These are phyloP conservation scores for Nannobrachium achirus DNA, from an alignment of 2,113 vertebrate genomes.

Conservation along the genomic window DNA sequence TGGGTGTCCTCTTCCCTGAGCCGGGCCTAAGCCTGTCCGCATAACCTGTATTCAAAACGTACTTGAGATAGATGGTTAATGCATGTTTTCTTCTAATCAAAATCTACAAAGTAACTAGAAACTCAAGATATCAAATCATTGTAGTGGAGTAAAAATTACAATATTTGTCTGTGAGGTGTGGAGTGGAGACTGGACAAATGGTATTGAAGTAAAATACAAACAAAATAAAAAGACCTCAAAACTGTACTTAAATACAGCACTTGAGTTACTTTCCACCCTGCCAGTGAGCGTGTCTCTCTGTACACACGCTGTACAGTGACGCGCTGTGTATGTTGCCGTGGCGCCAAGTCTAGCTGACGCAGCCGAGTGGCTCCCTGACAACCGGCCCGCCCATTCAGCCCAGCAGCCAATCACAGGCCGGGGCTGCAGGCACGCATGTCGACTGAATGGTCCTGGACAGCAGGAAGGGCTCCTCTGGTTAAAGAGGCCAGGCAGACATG, in stretches of 20 bases:
- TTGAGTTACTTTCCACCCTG: no score
- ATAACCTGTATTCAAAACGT: no score
- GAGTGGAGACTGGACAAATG: no score
- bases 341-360: conserved; percentile 5
- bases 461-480: conserved; percentile 36
- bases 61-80: no score
- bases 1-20: no score
- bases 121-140: no score
- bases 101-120: no score
- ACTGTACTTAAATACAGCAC: no score
- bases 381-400: conserved; percentile 28
- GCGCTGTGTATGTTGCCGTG: conserved; percentile 18
- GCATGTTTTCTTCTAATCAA: no score
- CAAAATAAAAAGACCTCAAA: no score
- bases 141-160: neutral
- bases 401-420: conserved; percentile 24
- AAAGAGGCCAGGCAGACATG: conserved; percentile 24
- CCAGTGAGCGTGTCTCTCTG: neutral
- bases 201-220: no score
- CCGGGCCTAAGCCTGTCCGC: no score
- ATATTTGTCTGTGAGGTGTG: neutral
- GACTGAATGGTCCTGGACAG: conserved; percentile 50
- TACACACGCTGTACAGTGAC: neutral
- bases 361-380: conserved; percentile 25
- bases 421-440: conserved; percentile 10